Evolutionary conservation across 2,113 vertebrate species (phyloP).

Genomic region (Entomyzon cyanotis): DNA sequence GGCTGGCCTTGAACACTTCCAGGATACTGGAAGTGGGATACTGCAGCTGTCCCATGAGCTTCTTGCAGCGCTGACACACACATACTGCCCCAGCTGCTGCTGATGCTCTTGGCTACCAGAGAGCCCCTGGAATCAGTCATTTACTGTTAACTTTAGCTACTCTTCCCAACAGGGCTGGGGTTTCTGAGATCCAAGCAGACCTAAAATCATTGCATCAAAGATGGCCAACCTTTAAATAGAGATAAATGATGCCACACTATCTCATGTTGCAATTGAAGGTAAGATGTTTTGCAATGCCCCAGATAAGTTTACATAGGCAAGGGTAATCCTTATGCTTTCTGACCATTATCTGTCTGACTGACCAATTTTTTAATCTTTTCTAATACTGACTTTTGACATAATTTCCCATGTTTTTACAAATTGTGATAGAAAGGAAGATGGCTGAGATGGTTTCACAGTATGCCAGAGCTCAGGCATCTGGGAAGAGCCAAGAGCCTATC

Average conservation of each 20-base stretch:
- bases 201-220: background rate
- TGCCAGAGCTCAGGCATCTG: background rate
- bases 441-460: background rate
- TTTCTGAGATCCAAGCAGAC: background rate
- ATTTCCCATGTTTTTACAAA: background rate
- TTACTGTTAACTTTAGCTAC: background rate
- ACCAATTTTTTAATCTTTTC: background rate
- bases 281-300: background rate
- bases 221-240: background rate
- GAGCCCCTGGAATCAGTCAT: background rate
- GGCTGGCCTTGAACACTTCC: background rate
- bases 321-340: background rate
- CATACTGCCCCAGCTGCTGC: rapidly evolving
- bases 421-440: background rate
- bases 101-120: background rate
- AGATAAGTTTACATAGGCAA: background rate
- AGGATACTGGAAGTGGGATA: background rate
- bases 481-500: background rate
- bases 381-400: background rate
- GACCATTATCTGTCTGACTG: background rate
- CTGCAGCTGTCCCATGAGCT: background rate
- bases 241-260: background rate
- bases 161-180: background rate
- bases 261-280: background rate
- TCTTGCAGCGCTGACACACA: background rate